Evolutionary conservation across 1,140 invertebrate genomes (phyloP), one percentile per base, ranked within the genome.

Genomic region (Cherax quadricarinatus): DNA sequence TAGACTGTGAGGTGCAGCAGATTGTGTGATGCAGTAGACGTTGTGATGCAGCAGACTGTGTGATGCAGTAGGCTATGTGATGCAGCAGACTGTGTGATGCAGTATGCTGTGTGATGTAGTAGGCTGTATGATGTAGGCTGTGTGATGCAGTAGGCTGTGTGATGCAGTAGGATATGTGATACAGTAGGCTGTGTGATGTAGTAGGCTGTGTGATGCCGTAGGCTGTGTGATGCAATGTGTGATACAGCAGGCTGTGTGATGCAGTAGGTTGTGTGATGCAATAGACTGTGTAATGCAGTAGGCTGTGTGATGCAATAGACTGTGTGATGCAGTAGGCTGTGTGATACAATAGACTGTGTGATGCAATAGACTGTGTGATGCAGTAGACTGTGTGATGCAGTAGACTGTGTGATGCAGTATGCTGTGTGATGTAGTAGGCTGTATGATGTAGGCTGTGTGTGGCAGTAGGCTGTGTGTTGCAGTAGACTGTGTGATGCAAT

Each of bases 241-340:
- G n/a, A 30, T 6, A 4, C 70, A 30, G 24, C 30, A 75, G 70
- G 24, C 70, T 75, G 24, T n/a, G 70, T 75, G n/a, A 75, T 75
- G 24, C 24, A 30, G 70, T 75, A 75, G 70, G 24, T n/a, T 75
- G 70, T n/a, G 70, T 75, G n/a, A 30, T 75, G 70, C 24, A 75
- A 9, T 75, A 75, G 70, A n/a, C 70, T 75, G 70, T n/a, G 70
- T 75, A 3, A 75, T 75, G 70, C 70, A 75, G 70, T 75, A 30
- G 24, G 18, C 53, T 24, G 82, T 30, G 83, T 85, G 60, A 85
- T 85, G 83, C 83, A 75, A 7, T 75, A 30, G 70, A n/a, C 70
- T 75, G 70, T n/a, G 70, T 75, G n/a, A 30, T 75, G 70, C 70
- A 75, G 21, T 75, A 30, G 70, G 24, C 70, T 75, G 70, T n/a